Conservation (phyloP, 2,888 invertebrate genomes). For the Pristionchus fissidentatus region DNA sequence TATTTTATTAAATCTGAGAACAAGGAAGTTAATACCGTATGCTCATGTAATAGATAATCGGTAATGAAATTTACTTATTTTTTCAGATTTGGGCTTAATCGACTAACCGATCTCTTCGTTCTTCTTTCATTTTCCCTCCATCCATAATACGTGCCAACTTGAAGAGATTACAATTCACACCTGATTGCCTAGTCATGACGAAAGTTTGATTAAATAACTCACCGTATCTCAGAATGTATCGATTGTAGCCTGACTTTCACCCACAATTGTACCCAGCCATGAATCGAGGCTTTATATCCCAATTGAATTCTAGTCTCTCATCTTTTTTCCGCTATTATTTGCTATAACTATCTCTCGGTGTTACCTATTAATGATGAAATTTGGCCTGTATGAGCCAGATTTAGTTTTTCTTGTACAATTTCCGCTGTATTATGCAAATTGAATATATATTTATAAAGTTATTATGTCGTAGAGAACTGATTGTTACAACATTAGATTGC, state of each 20-base stretch:
- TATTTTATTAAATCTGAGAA: background rate
- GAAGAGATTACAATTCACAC: constrained; percentile 7
- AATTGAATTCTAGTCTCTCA: background rate
- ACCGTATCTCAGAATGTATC: background rate
- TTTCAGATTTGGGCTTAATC: constrained; percentile 44
- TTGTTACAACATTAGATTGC: too few species aligned
- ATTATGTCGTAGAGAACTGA: too few species aligned
- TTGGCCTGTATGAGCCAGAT: too few species aligned
- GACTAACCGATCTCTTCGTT: background rate
- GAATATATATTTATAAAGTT: too few species aligned
- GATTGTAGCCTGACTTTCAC: background rate
- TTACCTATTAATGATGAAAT: background rate
- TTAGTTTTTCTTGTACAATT: too few species aligned
- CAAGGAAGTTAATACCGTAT: background rate
- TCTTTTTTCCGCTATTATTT: too few species aligned
- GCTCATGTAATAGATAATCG: background rate
- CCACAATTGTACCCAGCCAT: background rate
- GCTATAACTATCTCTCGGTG: too few species aligned
- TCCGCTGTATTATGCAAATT: too few species aligned
- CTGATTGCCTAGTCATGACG: constrained; percentile 17
- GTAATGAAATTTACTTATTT: background rate
- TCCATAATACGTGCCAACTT: constrained; percentile 18
- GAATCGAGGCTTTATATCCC: background rate
- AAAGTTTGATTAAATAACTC: too few species aligned
- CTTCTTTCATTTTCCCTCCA: background rate